A percentile compares a stretch with the other conserved stretches of the same genome.
phyloP scores from a whole-genome alignment of 2,888 invertebrate species.

The Abscondita cerata region DNA sequence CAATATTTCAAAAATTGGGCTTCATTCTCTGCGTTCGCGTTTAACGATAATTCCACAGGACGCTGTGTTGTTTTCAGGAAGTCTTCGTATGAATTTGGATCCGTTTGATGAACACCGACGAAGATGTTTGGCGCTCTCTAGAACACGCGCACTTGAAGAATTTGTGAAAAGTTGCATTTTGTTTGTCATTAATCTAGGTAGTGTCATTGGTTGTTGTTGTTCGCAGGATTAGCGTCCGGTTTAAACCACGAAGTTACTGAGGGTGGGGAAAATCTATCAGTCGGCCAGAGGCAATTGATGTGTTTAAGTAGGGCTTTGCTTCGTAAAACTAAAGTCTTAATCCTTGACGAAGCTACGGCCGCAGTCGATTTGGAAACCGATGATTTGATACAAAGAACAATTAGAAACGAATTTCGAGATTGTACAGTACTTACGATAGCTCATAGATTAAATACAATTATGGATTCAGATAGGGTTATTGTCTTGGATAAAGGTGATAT shows the following conservation, averaged over 20 bases:
- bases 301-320: conserved; percentile 86
- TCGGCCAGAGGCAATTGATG: conserved; percentile 87
- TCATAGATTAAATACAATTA: conserved; percentile 90
- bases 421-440: conserved; percentile 93
- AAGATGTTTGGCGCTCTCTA: conserved; percentile 85
- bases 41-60: conserved; percentile 92
- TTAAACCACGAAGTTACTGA: conserved; percentile 86
- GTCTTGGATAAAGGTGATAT: conserved; percentile 81
- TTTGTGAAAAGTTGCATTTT: conserved; percentile 85
- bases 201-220: too few relatives aligned
- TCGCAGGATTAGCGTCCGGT: conserved; percentile 71
- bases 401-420: conserved; percentile 82
- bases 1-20: conserved; percentile 80
- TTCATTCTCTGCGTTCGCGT: conserved; percentile 83
- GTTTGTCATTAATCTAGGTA: too few relatives aligned
- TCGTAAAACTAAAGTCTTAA: conserved; percentile 83
- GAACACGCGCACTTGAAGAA: conserved; percentile 88
- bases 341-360: conserved; percentile 89
- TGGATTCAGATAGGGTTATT: conserved; percentile 88
- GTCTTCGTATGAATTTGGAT: conserved; percentile 89
- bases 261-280: conserved; percentile 91
- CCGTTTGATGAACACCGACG: conserved; percentile 84
- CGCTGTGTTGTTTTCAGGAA: conserved; percentile 93
- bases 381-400: conserved; percentile 88
- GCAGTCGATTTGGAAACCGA: conserved; percentile 92